Conservation (phyloP, 2,113 vertebrate species). For the Nipponia nippon region DNA sequence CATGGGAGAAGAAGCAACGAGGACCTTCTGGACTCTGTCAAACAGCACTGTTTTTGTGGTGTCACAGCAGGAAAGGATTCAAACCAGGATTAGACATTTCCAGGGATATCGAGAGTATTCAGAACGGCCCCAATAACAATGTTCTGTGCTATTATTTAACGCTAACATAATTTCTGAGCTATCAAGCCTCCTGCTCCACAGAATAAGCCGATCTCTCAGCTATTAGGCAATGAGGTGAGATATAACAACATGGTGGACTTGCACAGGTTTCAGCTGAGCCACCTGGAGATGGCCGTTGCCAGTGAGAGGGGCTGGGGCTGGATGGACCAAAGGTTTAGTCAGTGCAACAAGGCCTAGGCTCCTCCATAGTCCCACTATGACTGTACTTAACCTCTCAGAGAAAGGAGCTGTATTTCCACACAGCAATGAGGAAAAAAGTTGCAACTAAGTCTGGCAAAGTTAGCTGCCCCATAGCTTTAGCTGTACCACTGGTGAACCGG, state of each 20-base stretch:
- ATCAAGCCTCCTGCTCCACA: neutral
- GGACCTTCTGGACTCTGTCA: neutral
- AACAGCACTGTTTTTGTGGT: neutral
- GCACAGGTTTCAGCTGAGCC: neutral
- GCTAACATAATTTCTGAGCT: neutral
- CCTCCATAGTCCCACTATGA: neutral
- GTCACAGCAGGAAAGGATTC: neutral
- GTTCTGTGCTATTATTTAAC: neutral
- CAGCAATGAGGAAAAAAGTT: neutral
- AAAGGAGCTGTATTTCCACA: neutral
- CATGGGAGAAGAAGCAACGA: neutral
- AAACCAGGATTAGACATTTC: neutral
- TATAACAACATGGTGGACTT: neutral
- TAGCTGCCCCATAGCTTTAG: neutral
- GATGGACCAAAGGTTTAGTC: neutral
- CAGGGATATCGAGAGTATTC: neutral
- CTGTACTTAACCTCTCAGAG: neutral
- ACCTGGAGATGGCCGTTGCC: neutral
- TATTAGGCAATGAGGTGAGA: neutral
- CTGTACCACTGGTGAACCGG: neutral
- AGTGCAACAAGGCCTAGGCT: neutral
- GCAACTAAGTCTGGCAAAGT: neutral
- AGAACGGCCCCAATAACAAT: neutral
- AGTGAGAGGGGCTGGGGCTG: neutral
- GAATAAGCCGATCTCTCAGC: neutral